Conservation (phyloP, 2,888 invertebrate genomes). For the Drosophila fulvimacula region DNA sequence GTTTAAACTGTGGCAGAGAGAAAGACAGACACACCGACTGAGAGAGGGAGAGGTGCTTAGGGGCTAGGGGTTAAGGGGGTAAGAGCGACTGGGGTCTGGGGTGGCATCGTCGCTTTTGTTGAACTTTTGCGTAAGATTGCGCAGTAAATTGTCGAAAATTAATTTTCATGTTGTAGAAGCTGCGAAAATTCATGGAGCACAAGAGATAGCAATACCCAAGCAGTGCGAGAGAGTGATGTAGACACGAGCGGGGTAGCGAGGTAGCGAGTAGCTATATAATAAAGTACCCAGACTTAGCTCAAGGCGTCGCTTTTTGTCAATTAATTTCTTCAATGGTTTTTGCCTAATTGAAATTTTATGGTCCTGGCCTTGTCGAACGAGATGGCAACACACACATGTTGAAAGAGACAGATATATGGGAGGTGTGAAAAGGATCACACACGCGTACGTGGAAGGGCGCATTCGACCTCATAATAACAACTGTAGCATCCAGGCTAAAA, state of each 20-base stretch:
- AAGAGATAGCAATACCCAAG: slow-evolving; percentile 35
- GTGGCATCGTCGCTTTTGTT: slow-evolving; percentile 70
- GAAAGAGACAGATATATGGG: background rate
- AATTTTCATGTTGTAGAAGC: slow-evolving; percentile 81
- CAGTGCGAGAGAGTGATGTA: slow-evolving; percentile 4
- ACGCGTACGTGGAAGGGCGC: background rate
- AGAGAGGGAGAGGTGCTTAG: background rate
- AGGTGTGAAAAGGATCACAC: slow-evolving; percentile 1
- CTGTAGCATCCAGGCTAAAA: slow-evolving; percentile 36
- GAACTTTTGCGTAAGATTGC: slow-evolving; percentile 82
- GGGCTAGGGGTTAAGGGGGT: background rate
- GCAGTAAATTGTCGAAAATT: slow-evolving; percentile 83
- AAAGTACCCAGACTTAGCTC: slow-evolving; percentile 45
- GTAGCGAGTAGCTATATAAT: slow-evolving; percentile 3
- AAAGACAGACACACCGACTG: background rate
- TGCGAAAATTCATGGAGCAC: slow-evolving; percentile 68
- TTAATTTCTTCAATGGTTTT: slow-evolving; percentile 81
- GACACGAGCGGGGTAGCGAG: background rate
- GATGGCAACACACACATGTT: background rate
- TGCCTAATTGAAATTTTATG: slow-evolving; percentile 83
- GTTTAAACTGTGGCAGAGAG: slow-evolving; percentile 50
- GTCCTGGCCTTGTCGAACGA: slow-evolving; percentile 7
- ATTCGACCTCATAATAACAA: slow-evolving; percentile 22
- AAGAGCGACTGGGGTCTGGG: slow-evolving; percentile 1
- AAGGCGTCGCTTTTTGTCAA: slow-evolving; percentile 75